Evolutionary conservation across 2,888 invertebrate species (phyloP).

Genomic region (Pammene fasciana): DNA sequence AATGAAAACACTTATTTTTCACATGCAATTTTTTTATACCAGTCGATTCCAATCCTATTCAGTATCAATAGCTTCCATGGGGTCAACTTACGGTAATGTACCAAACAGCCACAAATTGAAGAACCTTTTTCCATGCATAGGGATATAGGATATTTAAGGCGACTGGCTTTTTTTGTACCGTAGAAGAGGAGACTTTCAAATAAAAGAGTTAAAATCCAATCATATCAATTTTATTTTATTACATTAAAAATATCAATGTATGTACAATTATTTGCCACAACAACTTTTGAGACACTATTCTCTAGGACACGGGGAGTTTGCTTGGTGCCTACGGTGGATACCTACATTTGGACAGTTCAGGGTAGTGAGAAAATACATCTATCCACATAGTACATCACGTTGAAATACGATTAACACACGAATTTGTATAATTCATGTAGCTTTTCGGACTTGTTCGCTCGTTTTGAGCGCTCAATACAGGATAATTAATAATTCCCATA

Average conservation of each 20-base stretch:
- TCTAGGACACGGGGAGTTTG: constrained; percentile 1
- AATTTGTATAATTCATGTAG: background rate
- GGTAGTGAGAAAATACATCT: constrained; percentile 2
- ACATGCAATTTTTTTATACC: too few relatives aligned
- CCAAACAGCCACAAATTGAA: too few relatives aligned
- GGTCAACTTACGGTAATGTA: too few relatives aligned
- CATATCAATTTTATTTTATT: constrained; percentile 31
- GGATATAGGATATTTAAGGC: background rate
- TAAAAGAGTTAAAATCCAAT: background rate
- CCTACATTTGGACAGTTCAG: background rate
- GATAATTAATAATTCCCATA: too few relatives aligned
- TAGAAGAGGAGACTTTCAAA: background rate
- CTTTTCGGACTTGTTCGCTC: background rate
- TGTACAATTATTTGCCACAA: constrained; percentile 36
- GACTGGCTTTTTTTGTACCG: background rate
- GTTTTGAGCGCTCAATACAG: too few relatives aligned
- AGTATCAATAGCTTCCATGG: too few relatives aligned
- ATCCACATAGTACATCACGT: constrained; percentile 9
- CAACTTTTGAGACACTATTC: constrained; percentile 30
- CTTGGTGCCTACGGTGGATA: background rate
- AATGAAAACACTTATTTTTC: too few relatives aligned
- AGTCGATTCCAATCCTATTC: too few relatives aligned
- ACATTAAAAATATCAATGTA: constrained; percentile 38
- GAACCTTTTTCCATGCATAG: too few relatives aligned
- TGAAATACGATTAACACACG: constrained; percentile 10